Evolutionary conservation across 2,888 invertebrate species (phyloP).

Genomic region (Pycnomerus fuliginosus): DNA sequence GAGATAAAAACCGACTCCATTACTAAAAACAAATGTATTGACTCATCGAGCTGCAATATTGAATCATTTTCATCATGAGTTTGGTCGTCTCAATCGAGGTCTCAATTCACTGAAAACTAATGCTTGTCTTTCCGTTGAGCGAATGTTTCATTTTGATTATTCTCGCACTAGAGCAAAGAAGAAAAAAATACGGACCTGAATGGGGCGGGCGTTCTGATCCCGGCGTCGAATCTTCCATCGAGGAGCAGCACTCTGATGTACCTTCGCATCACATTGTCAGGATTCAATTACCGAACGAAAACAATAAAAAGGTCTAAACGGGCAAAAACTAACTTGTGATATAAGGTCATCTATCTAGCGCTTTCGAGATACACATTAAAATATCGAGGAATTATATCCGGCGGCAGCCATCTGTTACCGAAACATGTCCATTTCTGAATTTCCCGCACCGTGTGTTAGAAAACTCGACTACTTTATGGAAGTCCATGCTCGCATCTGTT

Average conservation of each 20-base stretch:
- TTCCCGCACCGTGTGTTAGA: conserved; percentile 26
- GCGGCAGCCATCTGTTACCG: conserved; percentile 38
- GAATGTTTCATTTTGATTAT: too few species aligned
- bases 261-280: conserved; percentile 22
- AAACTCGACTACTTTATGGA: conserved; percentile 34
- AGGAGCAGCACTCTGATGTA: background rate
- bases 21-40: too few species aligned
- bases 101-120: too few species aligned
- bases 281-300: conserved; percentile 22
- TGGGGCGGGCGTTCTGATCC: too few species aligned
- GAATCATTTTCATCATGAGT: too few species aligned
- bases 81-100: too few species aligned
- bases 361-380: conserved; percentile 20
- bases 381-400: conserved; percentile 21
- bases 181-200: too few species aligned
- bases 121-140: too few species aligned
- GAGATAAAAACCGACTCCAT: too few species aligned
- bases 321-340: background rate
- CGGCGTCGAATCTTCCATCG: conserved; percentile 3
- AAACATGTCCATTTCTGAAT: conserved; percentile 34
- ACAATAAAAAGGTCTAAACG: too few species aligned
- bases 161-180: too few species aligned
- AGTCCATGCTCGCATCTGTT: conserved; percentile 40
- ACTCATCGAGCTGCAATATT: too few species aligned
- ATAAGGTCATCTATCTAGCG: conserved; percentile 15